phyloP scores from a whole-genome alignment of 92 coral and sea anemone genomes.

The Blastomussa wellsi region DNA sequence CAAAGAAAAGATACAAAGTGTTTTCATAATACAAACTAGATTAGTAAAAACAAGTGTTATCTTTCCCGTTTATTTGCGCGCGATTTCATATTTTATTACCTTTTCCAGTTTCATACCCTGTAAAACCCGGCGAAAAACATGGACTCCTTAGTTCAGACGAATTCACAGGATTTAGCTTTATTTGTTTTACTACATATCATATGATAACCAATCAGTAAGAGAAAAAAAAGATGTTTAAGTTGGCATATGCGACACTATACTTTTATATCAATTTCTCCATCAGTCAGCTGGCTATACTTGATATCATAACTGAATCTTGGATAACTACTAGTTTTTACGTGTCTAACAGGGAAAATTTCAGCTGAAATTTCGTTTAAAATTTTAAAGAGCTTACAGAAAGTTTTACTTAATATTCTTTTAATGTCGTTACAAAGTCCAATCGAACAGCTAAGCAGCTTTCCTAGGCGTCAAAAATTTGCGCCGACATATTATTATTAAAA shows the following conservation, averaged over 20 bases:
- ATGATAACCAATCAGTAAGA: neutral
- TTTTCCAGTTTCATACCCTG: neutral
- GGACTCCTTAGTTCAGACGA: neutral
- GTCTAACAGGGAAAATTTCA: neutral
- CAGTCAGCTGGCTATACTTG: neutral
- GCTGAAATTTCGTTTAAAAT: neutral
- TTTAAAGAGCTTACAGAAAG: neutral
- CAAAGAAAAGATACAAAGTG: neutral
- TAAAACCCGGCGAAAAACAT: neutral
- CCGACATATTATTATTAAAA: neutral
- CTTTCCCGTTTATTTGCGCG: neutral
- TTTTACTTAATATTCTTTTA: neutral
- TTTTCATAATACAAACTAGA: neutral
- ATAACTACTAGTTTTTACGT: neutral
- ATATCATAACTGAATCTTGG: too few species aligned
- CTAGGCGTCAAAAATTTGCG: neutral
- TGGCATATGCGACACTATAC: neutral
- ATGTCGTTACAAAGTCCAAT: neutral
- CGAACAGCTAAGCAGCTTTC: neutral
- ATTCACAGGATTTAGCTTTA: neutral
- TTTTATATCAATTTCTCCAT: neutral
- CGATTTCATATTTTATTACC: conserved; percentile 21
- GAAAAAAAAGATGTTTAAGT: neutral
- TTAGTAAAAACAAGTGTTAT: neutral
- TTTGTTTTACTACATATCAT: too few species aligned